Evolutionary conservation across 1,140 invertebrate species (phyloP).

Genomic region (Aphis craccivora): DNA sequence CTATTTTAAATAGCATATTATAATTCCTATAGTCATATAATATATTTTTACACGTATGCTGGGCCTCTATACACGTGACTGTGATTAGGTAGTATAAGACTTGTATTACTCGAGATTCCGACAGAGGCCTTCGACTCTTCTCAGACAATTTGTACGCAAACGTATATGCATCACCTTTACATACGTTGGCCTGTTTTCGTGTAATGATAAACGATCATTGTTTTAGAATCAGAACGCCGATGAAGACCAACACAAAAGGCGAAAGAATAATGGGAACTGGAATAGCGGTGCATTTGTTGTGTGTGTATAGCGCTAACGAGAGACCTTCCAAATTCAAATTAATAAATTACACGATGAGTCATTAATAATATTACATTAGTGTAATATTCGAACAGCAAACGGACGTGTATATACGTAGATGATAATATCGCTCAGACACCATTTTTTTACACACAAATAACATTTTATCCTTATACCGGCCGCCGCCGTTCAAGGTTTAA

Average conservation of each 20-base stretch:
- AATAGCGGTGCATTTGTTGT: not conserved
- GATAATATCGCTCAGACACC: not conserved
- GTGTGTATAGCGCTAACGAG: not conserved
- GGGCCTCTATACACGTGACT: not conserved
- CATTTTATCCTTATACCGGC: not conserved
- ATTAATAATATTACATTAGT: not conserved
- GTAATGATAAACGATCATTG: not conserved
- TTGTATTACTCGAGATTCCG: not conserved
- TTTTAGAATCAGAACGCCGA: not conserved
- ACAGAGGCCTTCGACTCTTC: not conserved
- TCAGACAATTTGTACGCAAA: not conserved
- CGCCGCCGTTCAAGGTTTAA: slow-evolving; percentile 25
- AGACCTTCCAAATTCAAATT: not conserved
- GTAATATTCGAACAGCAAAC: not conserved
- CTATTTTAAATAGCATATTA: not conserved
- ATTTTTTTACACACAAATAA: not conserved
- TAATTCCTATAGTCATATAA: not conserved
- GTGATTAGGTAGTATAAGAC: not conserved
- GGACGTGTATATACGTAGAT: not conserved
- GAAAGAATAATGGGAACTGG: not conserved
- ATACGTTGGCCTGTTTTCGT: not conserved
- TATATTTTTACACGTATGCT: not conserved
- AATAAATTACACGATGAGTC: not conserved
- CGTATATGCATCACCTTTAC: not conserved
- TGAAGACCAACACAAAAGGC: not conserved